Evolutionary conservation across 2,797 vertebrate species (phyloP), one percentile per base, ranked within the genome.

Genomic region (Megaceryle alcyon): DNA sequence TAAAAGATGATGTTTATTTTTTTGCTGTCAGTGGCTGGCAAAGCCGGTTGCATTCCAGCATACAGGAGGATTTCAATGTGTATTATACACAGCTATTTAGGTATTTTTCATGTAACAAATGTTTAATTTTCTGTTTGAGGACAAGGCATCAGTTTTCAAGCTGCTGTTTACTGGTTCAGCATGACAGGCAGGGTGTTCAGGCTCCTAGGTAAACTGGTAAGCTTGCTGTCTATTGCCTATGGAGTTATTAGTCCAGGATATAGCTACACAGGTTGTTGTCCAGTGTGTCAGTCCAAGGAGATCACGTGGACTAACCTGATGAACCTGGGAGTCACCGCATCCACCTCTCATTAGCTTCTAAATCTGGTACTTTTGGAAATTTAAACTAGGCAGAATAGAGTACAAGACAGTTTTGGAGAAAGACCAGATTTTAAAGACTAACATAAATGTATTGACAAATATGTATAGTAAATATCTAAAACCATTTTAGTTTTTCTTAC

Each of bases 241-340:
- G 39, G 28, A 92, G 8, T 28, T 82, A 31, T 13, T 68, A 19
- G 37, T 11, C 26, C 46, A 69, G 20, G 8, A 14, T 63, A 28
- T 19, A 73, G 20, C 18, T 31, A 7, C 1, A 1, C 7, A 37
- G 29, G 11, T 10, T 3, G 12, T 18, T 60, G 12, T 63, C 8
- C 35, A 23, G 9, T 31, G 20, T 33, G 4, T 12, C 51, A 90
- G 28, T 17, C 33, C 51, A 53, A 18, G 22, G 39, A 82, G 39
- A n/a, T 31, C 22, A 5, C 0, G 0, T 26, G 37, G 29, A 39
- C 4, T 19, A 31, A 10, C 6, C 14, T 23, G 21, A 29, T 10
- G 28, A 44, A 57, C 8, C 25, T 44, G n/a, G 6, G 44, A 79
- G 17, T 48, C 9, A 16, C 18, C 26, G 26, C 4, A 22, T 31